Percentiles rank a stretch among this genome's conserved stretches.
Conservation (phyloP, 2,113 vertebrate genomes). For the Ameiurus melas region DNA sequence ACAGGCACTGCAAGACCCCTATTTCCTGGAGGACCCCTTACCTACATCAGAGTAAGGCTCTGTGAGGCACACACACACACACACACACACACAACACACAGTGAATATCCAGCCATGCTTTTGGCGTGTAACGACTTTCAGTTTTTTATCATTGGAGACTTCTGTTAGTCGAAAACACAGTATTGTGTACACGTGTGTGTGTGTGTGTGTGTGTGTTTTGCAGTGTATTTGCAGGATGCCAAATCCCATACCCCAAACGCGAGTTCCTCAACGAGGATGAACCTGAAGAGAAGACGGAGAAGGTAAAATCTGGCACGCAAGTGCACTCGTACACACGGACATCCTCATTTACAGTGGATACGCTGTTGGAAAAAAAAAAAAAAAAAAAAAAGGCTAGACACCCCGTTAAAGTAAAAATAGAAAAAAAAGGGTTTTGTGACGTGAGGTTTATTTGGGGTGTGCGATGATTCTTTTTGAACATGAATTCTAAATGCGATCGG, state of each 20-base stretch:
- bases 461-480: background rate
- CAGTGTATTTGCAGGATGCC: slow-evolving; percentile 97
- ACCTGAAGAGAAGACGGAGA: slow-evolving; percentile 95
- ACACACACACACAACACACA: slow-evolving; percentile 20
- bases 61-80: background rate
- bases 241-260: slow-evolving; percentile 97
- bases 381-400: background rate
- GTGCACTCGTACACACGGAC: background rate
- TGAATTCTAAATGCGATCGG: background rate
- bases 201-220: slow-evolving; percentile 45
- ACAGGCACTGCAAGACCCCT: slow-evolving; percentile 93
- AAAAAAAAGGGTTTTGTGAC: too few relatives aligned
- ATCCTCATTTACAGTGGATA: background rate
- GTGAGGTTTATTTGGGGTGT: background rate
- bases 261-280: slow-evolving; percentile 98
- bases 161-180: background rate
- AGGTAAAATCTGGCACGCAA: slow-evolving; percentile 73
- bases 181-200: background rate
- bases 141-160: background rate
- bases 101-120: background rate
- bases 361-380: background rate
- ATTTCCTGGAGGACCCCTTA: slow-evolving; percentile 95
- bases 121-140: background rate
- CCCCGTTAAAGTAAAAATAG: too few relatives aligned
- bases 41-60: slow-evolving; percentile 90